Evolutionary conservation across 2,113 vertebrate species (phyloP).

Genomic region (Osmerus eperlanus): DNA sequence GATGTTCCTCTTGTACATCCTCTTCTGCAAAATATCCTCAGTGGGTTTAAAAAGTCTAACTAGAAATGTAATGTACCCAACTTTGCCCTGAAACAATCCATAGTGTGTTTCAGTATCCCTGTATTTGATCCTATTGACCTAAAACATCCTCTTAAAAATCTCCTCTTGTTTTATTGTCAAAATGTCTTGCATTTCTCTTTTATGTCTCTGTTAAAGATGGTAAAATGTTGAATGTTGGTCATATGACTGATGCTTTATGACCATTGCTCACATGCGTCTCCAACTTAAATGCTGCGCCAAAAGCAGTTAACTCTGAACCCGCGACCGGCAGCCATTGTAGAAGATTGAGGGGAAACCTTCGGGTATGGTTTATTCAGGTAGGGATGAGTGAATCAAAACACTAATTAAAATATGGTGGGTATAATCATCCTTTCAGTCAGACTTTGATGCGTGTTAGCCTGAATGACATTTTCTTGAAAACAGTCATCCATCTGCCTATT

Average conservation of each 20-base stretch:
- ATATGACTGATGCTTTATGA: slow-evolving; percentile 11
- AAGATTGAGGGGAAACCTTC: background rate
- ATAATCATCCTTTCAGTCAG: too few relatives aligned
- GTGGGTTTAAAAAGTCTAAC: too few relatives aligned
- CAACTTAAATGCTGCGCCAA: background rate
- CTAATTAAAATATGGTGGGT: too few relatives aligned
- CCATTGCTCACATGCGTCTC: slow-evolving; percentile 11
- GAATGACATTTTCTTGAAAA: too few relatives aligned
- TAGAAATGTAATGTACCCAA: too few relatives aligned
- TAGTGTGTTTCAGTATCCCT: background rate
- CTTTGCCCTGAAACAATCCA: background rate
- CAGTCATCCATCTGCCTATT: too few relatives aligned
- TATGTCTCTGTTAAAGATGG: slow-evolving; percentile 10
- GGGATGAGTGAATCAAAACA: background rate
- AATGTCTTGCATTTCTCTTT: slow-evolving; percentile 20
- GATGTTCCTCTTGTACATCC: too few relatives aligned
- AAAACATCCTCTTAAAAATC: slow-evolving; percentile 11
- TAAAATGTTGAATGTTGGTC: slow-evolving; percentile 13
- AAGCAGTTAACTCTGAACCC: background rate
- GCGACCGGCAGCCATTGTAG: background rate
- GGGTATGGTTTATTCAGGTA: background rate
- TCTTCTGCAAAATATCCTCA: too few relatives aligned
- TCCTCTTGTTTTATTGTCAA: slow-evolving; percentile 18
- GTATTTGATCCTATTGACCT: background rate
- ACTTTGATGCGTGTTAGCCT: too few relatives aligned